Percentiles rank a stretch among this genome's conserved stretches.
Conservation (phyloP, 2,113 vertebrate species). For the Fregata magnificens region DNA sequence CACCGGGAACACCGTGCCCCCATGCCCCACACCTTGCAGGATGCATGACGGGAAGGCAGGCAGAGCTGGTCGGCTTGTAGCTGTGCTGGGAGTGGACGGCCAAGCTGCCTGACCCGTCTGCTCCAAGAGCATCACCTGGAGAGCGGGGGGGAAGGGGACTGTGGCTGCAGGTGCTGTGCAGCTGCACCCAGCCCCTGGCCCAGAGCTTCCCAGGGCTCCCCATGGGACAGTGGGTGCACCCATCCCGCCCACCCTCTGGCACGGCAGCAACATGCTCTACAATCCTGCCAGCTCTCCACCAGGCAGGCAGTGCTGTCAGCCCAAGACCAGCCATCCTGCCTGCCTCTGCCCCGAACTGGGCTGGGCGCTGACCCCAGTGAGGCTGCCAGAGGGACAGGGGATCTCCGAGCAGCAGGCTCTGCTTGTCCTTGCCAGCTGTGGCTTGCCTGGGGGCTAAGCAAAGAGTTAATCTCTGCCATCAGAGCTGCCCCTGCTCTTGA, state of each 20-base stretch:
- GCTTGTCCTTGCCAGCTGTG: background rate
- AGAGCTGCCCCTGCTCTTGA: background rate
- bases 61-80: fast-evolving
- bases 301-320: background rate
- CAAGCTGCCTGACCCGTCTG: background rate
- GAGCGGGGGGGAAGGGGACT: background rate
- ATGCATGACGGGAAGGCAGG: background rate
- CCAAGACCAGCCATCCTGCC: background rate
- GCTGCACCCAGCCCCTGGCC: background rate
- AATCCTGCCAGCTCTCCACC: background rate
- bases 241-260: no score
- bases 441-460: background rate
- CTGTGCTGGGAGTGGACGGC: fast-evolving
- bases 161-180: background rate
- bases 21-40: background rate
- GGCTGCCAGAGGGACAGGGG: fast-evolving
- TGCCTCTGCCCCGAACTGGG: fast-evolving
- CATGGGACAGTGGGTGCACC: fast-evolving
- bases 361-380: background rate
- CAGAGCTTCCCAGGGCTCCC: background rate
- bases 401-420: fast-evolving
- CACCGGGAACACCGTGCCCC: fast-evolving
- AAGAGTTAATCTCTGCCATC: background rate
- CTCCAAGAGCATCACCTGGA: background rate
- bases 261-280: background rate